Evolutionary conservation across 2,797 vertebrate genomes (phyloP).

Genomic region (Smutsia temminckii): DNA sequence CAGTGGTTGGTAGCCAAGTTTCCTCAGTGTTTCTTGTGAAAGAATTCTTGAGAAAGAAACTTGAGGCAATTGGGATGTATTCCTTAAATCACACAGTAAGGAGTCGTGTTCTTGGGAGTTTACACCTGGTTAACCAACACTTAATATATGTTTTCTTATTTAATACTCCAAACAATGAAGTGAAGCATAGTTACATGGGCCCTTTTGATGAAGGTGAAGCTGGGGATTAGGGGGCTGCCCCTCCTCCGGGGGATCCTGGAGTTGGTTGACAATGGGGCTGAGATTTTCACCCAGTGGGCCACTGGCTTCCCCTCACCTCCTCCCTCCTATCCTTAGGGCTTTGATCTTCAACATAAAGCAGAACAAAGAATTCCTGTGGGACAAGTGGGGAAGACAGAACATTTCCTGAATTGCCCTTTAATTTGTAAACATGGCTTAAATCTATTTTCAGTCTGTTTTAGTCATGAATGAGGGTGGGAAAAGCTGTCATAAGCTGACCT

Average conservation of each 20-base stretch:
- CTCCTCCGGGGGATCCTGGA: not conserved
- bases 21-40: not conserved
- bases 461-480: not conserved
- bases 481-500: not conserved
- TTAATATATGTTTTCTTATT: not conserved
- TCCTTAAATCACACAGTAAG: not conserved
- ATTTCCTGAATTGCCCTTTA: not conserved
- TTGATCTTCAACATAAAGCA: not conserved
- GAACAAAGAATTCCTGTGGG: not conserved
- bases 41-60: slow-evolving; percentile 9
- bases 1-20: not conserved
- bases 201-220: not conserved
- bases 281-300: not conserved
- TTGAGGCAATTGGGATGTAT: not conserved
- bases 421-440: not conserved
- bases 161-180: not conserved
- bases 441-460: not conserved
- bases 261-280: no score
- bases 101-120: not conserved
- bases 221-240: not conserved
- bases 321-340: not conserved
- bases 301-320: not conserved
- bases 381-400: not conserved
- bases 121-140: not conserved
- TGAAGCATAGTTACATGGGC: rapidly evolving